A percentile compares a stretch with the other conserved stretches of the same genome.
phyloP scores from a whole-genome alignment of 2,888 invertebrate species.

The Cotesia congregata region DNA sequence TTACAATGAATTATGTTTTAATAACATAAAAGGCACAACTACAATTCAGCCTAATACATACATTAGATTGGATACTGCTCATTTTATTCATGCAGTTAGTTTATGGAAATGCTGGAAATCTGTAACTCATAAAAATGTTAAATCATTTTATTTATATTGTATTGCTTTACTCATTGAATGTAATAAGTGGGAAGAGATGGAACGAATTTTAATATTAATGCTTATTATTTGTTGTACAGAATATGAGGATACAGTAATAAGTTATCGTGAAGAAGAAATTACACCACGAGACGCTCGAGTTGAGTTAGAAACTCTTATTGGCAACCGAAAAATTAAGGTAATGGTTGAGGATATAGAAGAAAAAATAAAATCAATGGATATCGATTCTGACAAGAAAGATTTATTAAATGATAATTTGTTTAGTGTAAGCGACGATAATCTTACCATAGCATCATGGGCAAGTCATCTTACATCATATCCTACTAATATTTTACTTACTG shows the following conservation, averaged over 20 bases:
- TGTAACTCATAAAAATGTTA: background rate
- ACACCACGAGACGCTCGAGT: background rate
- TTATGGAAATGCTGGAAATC: slow-evolving; percentile 8
- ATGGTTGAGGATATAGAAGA: background rate
- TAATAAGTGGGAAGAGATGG: background rate
- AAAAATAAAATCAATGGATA: background rate
- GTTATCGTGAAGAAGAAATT: background rate
- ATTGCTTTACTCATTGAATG: background rate
- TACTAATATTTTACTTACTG: background rate
- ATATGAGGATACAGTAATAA: background rate
- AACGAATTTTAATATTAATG: background rate
- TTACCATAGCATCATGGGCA: background rate
- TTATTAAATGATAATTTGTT: background rate
- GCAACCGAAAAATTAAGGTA: background rate
- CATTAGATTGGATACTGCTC: background rate
- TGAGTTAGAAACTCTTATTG: background rate
- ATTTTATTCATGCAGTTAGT: slow-evolving; percentile 3
- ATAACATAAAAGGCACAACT: background rate
- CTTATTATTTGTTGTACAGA: background rate
- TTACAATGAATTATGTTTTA: background rate
- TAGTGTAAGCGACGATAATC: background rate
- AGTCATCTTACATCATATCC: background rate
- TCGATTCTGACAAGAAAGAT: background rate
- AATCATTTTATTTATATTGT: background rate
- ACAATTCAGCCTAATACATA: background rate